Conservation (phyloP, 2,888 invertebrate species). For the Leistus spinibarbis region DNA sequence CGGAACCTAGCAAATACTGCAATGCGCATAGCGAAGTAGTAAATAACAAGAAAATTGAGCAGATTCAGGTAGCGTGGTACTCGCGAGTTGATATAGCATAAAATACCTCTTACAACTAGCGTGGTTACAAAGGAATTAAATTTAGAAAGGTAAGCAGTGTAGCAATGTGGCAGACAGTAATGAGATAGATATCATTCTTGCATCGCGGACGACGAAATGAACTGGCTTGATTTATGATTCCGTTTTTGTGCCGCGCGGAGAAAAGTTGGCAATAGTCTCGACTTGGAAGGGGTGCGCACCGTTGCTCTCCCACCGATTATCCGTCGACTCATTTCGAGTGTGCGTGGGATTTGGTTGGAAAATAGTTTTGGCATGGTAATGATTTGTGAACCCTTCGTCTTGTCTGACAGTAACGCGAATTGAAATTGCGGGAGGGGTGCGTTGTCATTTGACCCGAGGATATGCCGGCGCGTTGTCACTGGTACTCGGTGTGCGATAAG, state of each 20-base stretch:
- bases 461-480: conserved; percentile 8
- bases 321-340: conserved; percentile 17
- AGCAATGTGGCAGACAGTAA: conserved; percentile 20
- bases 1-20: background rate
- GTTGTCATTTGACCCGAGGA: conserved; percentile 9
- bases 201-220: conserved; percentile 29
- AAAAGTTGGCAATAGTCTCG: conserved; percentile 15
- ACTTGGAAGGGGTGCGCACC: background rate
- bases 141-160: background rate
- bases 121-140: background rate
- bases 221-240: conserved; percentile 29
- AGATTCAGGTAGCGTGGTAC: background rate
- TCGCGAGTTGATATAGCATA: background rate
- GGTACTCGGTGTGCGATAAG: too few relatives aligned
- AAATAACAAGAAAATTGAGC: background rate
- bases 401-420: conserved; percentile 17
- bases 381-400: conserved; percentile 29
- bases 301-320: background rate
- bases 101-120: background rate
- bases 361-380: conserved; percentile 24
- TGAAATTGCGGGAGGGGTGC: background rate
- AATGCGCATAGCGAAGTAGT: background rate
- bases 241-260: conserved; percentile 15
- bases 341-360: conserved; percentile 32
- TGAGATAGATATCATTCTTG: conserved; percentile 29